Conservation (phyloP, 2,888 invertebrate genomes). For the Tetragonisca angustula region DNA sequence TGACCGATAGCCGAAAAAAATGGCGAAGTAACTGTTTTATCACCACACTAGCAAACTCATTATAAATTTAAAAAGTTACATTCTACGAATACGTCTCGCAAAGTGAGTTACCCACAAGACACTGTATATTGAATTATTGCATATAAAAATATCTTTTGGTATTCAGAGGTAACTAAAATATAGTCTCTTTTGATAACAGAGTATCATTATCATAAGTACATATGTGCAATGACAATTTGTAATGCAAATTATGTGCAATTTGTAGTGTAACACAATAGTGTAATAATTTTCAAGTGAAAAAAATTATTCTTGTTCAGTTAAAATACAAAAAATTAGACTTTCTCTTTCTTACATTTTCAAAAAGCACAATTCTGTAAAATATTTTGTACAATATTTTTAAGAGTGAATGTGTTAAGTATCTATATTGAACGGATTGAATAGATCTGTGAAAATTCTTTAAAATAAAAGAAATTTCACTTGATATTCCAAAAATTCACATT, state of each 20-base stretch:
- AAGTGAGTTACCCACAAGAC: background rate
- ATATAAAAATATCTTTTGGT: slow-evolving; percentile 8
- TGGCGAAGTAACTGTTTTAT: background rate
- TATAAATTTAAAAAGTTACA: background rate
- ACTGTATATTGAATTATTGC: background rate
- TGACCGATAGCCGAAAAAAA: background rate
- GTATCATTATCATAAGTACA: background rate
- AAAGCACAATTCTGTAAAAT: background rate
- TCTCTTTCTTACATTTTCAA: background rate
- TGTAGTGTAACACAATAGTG: too few relatives aligned
- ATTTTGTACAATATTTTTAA: slow-evolving; percentile 8
- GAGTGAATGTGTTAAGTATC: background rate
- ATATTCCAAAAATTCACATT: background rate
- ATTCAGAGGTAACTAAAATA: background rate
- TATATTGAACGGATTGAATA: background rate
- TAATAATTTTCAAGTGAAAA: background rate
- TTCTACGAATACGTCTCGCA: too few relatives aligned
- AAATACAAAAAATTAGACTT: background rate
- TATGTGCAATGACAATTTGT: background rate
- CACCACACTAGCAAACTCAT: background rate
- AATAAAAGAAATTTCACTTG: background rate
- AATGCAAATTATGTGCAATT: background rate
- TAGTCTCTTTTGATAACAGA: background rate
- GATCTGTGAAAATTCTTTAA: background rate
- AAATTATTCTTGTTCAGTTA: background rate